A percentile compares a stretch with the other conserved stretches of the same genome.
Conservation (phyloP, 2,113 vertebrate genomes). For the Coptodon rendalli region DNA sequence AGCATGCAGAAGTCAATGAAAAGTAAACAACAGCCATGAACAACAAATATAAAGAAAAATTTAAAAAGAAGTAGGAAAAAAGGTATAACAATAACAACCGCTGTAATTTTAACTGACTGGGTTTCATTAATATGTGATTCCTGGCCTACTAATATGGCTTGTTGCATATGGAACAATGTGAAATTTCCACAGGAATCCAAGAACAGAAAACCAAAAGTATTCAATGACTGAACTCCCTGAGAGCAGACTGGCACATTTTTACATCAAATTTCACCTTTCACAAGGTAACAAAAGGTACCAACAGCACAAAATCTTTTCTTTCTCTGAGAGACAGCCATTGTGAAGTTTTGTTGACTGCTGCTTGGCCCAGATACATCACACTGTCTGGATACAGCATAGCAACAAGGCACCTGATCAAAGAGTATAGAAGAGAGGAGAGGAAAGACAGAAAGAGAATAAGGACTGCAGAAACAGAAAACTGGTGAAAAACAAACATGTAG, state of each 20-base stretch:
- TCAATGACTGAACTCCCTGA: neutral
- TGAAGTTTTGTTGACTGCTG: conserved; percentile 15
- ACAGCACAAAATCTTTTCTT: neutral
- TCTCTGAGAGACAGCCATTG: neutral
- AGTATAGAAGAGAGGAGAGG: neutral
- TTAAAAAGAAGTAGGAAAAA: neutral
- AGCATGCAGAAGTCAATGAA: neutral
- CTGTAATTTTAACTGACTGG: neutral
- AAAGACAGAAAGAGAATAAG: neutral
- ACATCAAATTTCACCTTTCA: neutral
- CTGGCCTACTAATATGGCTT: neutral
- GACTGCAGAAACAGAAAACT: neutral
- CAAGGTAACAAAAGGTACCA: neutral
- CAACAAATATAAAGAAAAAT: fast-evolving
- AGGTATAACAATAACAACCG: neutral
- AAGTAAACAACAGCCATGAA: neutral
- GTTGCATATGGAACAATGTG: neutral
- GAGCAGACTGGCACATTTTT: neutral
- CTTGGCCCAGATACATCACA: conserved; percentile 61
- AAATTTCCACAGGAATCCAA: neutral
- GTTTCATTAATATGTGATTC: neutral
- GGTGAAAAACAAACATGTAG: neutral
- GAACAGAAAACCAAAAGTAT: neutral
- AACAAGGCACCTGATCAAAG: conserved; percentile 49
- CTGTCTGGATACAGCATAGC: conserved; percentile 31